Percentiles rank a stretch among this genome's conserved stretches.
phyloP scores from a whole-genome alignment of 2,797 vertebrate genomes.

The Poecilia wingei region DNA sequence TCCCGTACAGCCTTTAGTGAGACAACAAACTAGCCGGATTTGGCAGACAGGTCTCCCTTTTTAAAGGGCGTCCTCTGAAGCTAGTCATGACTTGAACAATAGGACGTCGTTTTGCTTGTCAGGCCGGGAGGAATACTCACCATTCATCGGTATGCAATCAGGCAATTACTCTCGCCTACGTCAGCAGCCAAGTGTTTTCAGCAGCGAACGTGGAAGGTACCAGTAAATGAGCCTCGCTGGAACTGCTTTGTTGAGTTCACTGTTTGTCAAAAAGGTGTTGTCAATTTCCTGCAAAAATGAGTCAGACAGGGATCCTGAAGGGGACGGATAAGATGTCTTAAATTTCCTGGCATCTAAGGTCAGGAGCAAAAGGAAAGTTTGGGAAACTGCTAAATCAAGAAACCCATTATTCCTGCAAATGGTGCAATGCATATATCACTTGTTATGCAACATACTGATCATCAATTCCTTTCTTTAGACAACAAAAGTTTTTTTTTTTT shows the following conservation, averaged over 20 bases:
- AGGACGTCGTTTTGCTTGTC: slow-evolving; percentile 72
- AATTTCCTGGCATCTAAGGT: slow-evolving; percentile 47
- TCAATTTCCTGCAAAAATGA: slow-evolving; percentile 27
- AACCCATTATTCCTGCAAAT: slow-evolving; percentile 4
- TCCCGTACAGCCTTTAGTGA: slow-evolving; percentile 48
- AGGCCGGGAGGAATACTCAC: slow-evolving; percentile 73
- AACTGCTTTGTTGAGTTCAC: slow-evolving; percentile 48
- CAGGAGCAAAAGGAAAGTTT: slow-evolving; percentile 20
- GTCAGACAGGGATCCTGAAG: slow-evolving; percentile 16
- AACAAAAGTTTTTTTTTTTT: not conserved
- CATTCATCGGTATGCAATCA: slow-evolving; percentile 71
- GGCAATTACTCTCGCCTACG: slow-evolving; percentile 72
- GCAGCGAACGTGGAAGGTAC: slow-evolving; percentile 60
- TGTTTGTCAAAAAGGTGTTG: slow-evolving; percentile 35
- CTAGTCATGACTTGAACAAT: slow-evolving; percentile 79
- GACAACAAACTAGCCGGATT: slow-evolving; percentile 48
- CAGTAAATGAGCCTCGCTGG: slow-evolving; percentile 53
- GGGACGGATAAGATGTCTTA: slow-evolving; percentile 25
- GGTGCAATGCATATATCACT: slow-evolving; percentile 1
- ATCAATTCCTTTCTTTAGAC: not conserved
- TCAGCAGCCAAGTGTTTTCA: slow-evolving; percentile 62
- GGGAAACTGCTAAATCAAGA: not conserved
- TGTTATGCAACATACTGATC: not conserved
- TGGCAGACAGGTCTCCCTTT: slow-evolving; percentile 66
- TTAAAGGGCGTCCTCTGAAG: slow-evolving; percentile 60